phyloP scores from a whole-genome alignment of 2,888 invertebrate species.

The Cepaea hortensis region DNA sequence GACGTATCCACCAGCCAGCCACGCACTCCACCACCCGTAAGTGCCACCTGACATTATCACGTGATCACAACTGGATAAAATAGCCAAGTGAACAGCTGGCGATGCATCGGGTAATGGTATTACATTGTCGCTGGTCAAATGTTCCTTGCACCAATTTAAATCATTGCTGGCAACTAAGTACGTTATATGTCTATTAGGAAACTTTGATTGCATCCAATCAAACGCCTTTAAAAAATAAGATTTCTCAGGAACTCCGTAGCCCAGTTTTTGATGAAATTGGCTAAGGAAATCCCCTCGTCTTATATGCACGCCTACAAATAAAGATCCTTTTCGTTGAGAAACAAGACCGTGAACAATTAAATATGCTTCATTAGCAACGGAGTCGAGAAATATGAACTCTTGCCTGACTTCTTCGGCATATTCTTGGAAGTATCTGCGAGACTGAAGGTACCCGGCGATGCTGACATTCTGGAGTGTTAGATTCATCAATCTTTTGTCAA shows the following conservation, averaged over 20 bases:
- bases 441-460: not conserved
- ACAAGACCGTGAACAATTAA: no score
- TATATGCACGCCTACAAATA: slow-evolving; percentile 21
- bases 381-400: no score
- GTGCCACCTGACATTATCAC: no score
- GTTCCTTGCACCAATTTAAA: not conserved
- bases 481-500: not conserved
- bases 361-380: not conserved
- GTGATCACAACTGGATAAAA: no score
- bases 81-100: no score
- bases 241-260: no score
- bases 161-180: not conserved
- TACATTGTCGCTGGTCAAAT: not conserved
- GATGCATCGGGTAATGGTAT: no score
- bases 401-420: no score
- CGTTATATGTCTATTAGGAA: not conserved
- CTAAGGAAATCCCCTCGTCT: not conserved
- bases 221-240: no score
- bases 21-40: not conserved
- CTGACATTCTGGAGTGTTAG: not conserved
- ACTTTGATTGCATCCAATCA: not conserved
- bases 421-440: no score
- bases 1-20: slow-evolving; percentile 1
- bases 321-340: not conserved
- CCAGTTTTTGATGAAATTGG: not conserved